Base-by-base conservation (phyloP, 2,113 vertebrate species). In the Hemiprocne comata region DNA sequence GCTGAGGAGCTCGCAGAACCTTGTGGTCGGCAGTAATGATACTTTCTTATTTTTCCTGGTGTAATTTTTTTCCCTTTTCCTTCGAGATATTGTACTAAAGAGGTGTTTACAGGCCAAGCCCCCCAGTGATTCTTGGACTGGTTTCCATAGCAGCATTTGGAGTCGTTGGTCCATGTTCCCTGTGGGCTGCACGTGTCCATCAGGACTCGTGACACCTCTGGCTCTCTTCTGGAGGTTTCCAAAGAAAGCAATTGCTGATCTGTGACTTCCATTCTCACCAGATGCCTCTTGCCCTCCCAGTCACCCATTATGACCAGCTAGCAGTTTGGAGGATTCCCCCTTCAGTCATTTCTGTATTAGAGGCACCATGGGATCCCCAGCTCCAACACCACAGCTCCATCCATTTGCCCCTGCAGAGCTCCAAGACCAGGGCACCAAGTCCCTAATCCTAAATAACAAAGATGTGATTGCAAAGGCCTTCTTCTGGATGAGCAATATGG, bases 331-430 rank as follows among this genome's bases (percentile, higher is more conserved):
- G 38, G 3, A 17, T 9, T 44, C 58, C 12, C 29, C 36, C 11
- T 38, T 16, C 26, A 4, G 1, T 11, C 19, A 10, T 23, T 17
- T 55, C 38, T 9, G 8, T 3, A 0, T 7, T 11, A 44, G 48
- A 42, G 46, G 19, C 23, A 5, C n/a, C 0, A 0, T 0, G 4
- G 62, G 19, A 13, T 61, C 53, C 48, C 72, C 2, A 2, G 7
- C 36, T 24, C 38, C 46, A 19, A 5, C 6, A n/a, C 11, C 50
- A 9, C 2, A 2, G 7, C 44, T 50, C 87, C 38, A 12, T 17
- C 33, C 74, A 14, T 7, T 36, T 34, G 19, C 33, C 7, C 40
- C 29, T 31, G 42, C 2, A 1, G 46, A 5, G 19, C 44, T 58
- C 78, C 5, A 13, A 48, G 26, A 48, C 13, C 34, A 21, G 25